phyloP scores from a whole-genome alignment of 2,888 invertebrate genomes.

The Xestia xanthographa region DNA sequence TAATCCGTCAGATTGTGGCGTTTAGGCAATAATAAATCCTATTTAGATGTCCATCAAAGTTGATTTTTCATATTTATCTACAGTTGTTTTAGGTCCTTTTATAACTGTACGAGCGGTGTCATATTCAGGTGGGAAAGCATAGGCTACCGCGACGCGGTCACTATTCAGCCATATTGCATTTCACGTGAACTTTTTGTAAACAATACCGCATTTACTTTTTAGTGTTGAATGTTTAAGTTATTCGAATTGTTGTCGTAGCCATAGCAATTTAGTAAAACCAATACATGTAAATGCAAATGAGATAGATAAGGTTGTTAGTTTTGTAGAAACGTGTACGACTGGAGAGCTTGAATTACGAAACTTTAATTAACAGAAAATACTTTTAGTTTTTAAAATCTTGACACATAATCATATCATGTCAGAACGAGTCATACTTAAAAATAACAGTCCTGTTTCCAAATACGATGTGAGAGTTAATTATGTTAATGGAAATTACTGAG shows the following conservation, averaged over 20 bases:
- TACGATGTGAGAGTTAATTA: conserved; percentile 74
- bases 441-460: conserved; percentile 75
- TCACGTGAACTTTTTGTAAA: conserved; percentile 85
- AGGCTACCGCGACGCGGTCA: conserved; percentile 89
- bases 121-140: conserved; percentile 90
- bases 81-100: conserved; percentile 78
- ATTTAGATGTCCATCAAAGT: conserved; percentile 76
- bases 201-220: conserved; percentile 81
- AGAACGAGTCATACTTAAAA: conserved; percentile 69
- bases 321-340: conserved; percentile 48
- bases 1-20: conserved; percentile 82
- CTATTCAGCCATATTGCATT: conserved; percentile 87
- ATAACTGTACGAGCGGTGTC: conserved; percentile 80
- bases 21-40: conserved; percentile 81
- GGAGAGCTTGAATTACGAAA: conserved; percentile 66
- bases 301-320: conserved; percentile 55
- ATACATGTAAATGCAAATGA: conserved; percentile 64
- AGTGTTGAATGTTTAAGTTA: conserved; percentile 71
- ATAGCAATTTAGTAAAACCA: conserved; percentile 61
- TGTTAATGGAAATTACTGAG: conserved; percentile 73
- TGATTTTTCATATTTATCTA: conserved; percentile 72
- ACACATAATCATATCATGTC: conserved; percentile 75
- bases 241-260: conserved; percentile 60
- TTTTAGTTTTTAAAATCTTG: conserved; percentile 52
- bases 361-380: conserved; percentile 65